phyloP scores from a whole-genome alignment of 2,888 invertebrate species.

The Drosophila hamatofila region DNA sequence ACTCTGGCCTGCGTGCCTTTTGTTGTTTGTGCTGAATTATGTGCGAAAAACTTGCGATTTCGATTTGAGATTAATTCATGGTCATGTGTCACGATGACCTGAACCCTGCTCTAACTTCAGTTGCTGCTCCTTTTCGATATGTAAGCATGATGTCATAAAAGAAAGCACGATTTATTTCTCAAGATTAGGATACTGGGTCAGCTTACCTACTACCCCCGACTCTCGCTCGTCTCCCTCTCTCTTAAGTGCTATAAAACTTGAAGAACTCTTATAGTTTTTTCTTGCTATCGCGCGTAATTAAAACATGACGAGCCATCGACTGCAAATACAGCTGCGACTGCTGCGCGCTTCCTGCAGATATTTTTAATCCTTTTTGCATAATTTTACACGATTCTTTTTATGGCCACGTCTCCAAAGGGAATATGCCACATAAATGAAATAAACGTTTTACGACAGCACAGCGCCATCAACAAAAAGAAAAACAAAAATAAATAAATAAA shows the following conservation, averaged over 20 bases:
- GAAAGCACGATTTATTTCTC: conserved; percentile 49
- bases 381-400: conserved; percentile 75
- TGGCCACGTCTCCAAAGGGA: conserved; percentile 70
- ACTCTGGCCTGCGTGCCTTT: conserved; percentile 42
- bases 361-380: conserved; percentile 79
- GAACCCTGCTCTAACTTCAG: neutral
- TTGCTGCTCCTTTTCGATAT: neutral
- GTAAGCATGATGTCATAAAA: conserved; percentile 31
- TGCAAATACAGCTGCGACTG: conserved; percentile 59
- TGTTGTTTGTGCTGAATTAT: conserved; percentile 64
- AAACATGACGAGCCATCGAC: conserved; percentile 58
- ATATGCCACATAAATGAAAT: conserved; percentile 78
- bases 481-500: conserved; percentile 37
- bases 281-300: conserved; percentile 69
- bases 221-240: conserved; percentile 5
- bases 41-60: conserved; percentile 70
- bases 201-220: neutral
- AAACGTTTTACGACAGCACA: conserved; percentile 74
- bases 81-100: conserved; percentile 55
- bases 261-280: conserved; percentile 59
- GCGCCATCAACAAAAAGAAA: conserved; percentile 28
- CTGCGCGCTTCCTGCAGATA: conserved; percentile 54
- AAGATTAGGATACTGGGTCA: conserved; percentile 41
- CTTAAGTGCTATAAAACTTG: conserved; percentile 56
- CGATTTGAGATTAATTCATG: conserved; percentile 65